Conservation (phyloP, 1,140 invertebrate species). For the Teleopsis dalmanni region DNA sequence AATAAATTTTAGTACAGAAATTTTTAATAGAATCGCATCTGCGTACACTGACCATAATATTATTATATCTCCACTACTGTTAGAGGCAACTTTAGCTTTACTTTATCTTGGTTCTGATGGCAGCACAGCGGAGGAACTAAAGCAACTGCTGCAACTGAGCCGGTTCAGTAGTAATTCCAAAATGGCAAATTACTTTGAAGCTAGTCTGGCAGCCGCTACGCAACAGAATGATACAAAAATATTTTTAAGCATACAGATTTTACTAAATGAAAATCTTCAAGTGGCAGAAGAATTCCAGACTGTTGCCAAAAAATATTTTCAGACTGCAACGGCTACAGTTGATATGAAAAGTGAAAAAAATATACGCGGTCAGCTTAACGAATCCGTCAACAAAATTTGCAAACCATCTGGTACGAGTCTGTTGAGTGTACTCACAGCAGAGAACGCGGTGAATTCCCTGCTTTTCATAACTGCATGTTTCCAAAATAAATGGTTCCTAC, state of each 20-base stretch:
- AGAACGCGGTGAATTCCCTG: constrained; percentile 7
- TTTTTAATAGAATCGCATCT: not conserved
- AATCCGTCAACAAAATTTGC: not conserved
- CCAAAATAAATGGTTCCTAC: constrained; percentile 38
- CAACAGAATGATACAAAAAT: constrained; percentile 20
- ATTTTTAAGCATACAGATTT: constrained; percentile 21
- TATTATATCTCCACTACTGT: constrained; percentile 29
- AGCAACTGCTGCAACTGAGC: constrained; percentile 23
- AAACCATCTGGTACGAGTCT: constrained; percentile 9
- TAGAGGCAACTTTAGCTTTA: constrained; percentile 29
- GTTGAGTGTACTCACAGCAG: constrained; percentile 10
- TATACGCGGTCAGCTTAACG: not conserved
- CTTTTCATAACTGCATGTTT: constrained; percentile 25
- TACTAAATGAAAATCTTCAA: constrained; percentile 14
- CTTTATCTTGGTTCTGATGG: constrained; percentile 36
- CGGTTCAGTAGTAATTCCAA: constrained; percentile 39
- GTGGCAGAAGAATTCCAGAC: constrained; percentile 34
- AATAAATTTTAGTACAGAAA: not conserved
- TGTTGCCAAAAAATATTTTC: constrained; percentile 38
- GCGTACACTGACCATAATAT: constrained; percentile 21
- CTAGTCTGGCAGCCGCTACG: constrained; percentile 19
- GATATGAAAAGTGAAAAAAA: constrained; percentile 4
- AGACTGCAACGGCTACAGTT: constrained; percentile 21
- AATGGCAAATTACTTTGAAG: constrained; percentile 38
- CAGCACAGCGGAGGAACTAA: constrained; percentile 30